phyloP scores from a whole-genome alignment of 2,888 invertebrate genomes.

The Fissipunctia ypsillon region DNA sequence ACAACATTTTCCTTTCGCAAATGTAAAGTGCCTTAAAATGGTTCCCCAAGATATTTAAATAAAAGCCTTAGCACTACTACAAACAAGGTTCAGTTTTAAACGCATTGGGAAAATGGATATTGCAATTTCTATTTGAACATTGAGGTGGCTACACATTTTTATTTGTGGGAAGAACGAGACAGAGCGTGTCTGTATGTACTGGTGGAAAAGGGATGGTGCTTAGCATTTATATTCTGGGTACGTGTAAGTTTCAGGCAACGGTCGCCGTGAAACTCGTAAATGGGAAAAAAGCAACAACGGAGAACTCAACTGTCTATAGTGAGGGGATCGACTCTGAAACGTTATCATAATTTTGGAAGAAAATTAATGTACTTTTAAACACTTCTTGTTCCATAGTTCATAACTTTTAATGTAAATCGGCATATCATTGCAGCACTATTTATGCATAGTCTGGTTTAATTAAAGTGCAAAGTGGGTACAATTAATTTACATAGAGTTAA shows the following conservation, averaged over 20 bases:
- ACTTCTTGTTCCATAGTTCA: constrained; percentile 1
- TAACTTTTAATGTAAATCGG: constrained; percentile 39
- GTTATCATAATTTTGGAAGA: constrained; percentile 63
- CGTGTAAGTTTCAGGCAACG: constrained; percentile 91
- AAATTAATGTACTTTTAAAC: constrained; percentile 7
- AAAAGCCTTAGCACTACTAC: constrained; percentile 65
- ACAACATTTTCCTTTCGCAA: constrained; percentile 84
- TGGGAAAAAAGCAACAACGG: constrained; percentile 91
- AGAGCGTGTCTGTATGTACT: constrained; percentile 68
- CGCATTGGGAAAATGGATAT: constrained; percentile 78
- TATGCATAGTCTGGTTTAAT: constrained; percentile 50
- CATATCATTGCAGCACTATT: constrained; percentile 36
- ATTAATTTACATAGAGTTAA: constrained; percentile 51
- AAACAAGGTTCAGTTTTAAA: constrained; percentile 76
- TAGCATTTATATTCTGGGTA: constrained; percentile 90
- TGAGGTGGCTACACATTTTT: constrained; percentile 89
- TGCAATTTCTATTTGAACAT: constrained; percentile 87
- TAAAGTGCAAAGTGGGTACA: constrained; percentile 55
- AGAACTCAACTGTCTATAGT: constrained; percentile 88
- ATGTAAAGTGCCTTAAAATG: constrained; percentile 76
- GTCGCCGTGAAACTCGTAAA: constrained; percentile 91
- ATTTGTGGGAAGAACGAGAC: constrained; percentile 86
- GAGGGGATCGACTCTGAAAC: constrained; percentile 78
- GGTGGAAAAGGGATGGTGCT: constrained; percentile 78
- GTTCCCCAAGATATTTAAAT: constrained; percentile 58